Percentiles rank a stretch among this genome's conserved stretches.
Evolutionary conservation across 2,888 invertebrate genomes (phyloP).

Genomic region (Yponomeuta evonymella): DNA sequence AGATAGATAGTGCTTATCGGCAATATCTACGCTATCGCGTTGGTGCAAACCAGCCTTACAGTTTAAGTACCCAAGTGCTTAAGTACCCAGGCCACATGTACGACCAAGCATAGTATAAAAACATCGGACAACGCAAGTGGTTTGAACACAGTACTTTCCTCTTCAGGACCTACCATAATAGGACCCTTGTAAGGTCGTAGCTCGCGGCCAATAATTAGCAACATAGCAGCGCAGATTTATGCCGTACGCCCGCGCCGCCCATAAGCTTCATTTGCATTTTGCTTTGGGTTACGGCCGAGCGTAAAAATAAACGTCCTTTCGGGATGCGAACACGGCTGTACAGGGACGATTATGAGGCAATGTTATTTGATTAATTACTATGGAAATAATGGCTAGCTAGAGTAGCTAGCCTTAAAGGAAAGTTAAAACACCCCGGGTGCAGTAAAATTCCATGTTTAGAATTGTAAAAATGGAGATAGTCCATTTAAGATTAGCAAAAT

Average conservation of each 20-base stretch:
- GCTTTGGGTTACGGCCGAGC: not conserved
- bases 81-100: no score
- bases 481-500: no score
- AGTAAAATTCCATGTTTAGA: not conserved
- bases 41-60: no score
- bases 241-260: not conserved
- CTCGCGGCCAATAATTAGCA: not conserved
- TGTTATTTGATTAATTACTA: not conserved
- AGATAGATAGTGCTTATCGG: no score
- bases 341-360: not conserved
- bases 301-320: not conserved
- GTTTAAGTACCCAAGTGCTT: no score
- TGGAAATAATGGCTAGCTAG: not conserved
- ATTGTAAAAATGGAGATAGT: not conserved
- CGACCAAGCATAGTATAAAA: not conserved
- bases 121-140: not conserved
- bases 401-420: not conserved
- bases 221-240: not conserved
- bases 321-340: not conserved
- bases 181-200: not conserved
- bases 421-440: not conserved
- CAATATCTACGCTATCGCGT: no score
- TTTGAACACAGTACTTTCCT: not conserved
- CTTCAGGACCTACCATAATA: not conserved
- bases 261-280: not conserved